phyloP scores from a whole-genome alignment of 2,888 invertebrate genomes.

The Hetaerina titia region DNA sequence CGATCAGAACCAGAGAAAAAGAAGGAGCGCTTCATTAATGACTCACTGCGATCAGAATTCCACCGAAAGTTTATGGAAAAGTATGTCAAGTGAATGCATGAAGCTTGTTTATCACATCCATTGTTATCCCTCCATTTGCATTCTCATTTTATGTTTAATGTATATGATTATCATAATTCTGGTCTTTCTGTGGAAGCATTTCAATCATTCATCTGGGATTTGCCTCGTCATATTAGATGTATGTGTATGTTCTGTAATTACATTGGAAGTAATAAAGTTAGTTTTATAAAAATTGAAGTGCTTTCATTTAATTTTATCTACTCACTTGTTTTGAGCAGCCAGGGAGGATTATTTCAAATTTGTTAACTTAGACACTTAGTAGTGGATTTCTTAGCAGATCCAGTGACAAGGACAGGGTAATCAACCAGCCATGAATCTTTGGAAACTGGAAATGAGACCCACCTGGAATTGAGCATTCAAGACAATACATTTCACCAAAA shows the following conservation, averaged over 20 bases:
- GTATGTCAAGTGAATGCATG: slow-evolving; percentile 91
- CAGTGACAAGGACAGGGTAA: no score
- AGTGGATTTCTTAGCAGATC: no score
- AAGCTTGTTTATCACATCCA: background rate
- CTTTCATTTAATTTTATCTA: background rate
- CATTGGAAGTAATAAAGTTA: background rate
- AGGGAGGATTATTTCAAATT: no score
- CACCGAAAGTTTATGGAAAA: slow-evolving; percentile 99
- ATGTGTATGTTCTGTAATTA: background rate
- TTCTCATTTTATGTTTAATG: background rate
- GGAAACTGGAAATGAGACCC: no score
- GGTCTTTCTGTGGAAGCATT: background rate
- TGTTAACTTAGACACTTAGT: no score
- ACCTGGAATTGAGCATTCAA: no score
- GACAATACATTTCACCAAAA: no score
- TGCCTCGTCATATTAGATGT: background rate
- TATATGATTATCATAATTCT: background rate
- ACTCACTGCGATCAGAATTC: slow-evolving; percentile 98
- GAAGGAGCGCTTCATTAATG: slow-evolving; percentile 95
- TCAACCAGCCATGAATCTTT: no score
- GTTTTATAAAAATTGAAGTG: background rate
- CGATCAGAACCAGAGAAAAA: slow-evolving; percentile 96
- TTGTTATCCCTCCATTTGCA: background rate
- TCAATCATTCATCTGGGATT: background rate
- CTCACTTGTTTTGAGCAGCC: no score